These are phyloP conservation scores for Actinia tenebrosa DNA, from an alignment of 64 coral and sea anemone genomes.

Conservation along the genomic window DNA sequence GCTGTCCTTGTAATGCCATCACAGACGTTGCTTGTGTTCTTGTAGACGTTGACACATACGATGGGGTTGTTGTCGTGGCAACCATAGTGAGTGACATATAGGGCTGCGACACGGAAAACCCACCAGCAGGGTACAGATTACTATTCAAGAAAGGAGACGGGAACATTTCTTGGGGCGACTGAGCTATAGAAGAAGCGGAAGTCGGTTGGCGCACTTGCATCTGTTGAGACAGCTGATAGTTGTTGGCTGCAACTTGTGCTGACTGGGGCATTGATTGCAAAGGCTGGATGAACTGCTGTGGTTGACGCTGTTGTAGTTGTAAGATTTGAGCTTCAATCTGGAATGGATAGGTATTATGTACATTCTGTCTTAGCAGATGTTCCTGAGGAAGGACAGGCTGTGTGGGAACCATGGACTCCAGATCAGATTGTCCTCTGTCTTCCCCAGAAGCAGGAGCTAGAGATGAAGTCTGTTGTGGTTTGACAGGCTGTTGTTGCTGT, in stretches of 20 bases:
- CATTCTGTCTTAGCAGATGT: constrained; percentile 62
- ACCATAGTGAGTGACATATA: constrained; percentile 67
- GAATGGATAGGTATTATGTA: constrained; percentile 44
- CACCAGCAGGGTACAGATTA: constrained; percentile 64
- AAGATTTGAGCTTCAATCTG: constrained; percentile 46
- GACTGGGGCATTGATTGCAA: constrained; percentile 35
- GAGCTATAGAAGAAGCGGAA: constrained; percentile 67
- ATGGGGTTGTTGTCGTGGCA: constrained; percentile 64
- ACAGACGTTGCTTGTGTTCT: constrained; percentile 68
- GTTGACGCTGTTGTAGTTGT: constrained; percentile 60
- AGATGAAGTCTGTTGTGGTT: constrained; percentile 63
- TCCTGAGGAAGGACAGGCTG: constrained; percentile 68
- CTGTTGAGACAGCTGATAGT: constrained; percentile 56
- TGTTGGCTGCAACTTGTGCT: constrained; percentile 41
- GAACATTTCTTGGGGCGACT: constrained; percentile 63
- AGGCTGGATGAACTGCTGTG: constrained; percentile 68
- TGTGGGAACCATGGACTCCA: constrained; percentile 40
- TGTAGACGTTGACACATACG: constrained; percentile 54
- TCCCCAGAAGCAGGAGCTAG: constrained; percentile 38
- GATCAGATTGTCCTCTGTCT: constrained; percentile 52
- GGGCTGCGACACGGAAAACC: constrained; percentile 62
- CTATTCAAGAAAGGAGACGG: constrained; percentile 49
- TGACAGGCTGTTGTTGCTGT: constrained; percentile 87
- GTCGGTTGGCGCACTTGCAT: constrained; percentile 68
- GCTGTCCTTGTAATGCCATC: constrained; percentile 62